Conservation (phyloP, 2,113 vertebrate genomes). For the Tychaedon coryphoeus region DNA sequence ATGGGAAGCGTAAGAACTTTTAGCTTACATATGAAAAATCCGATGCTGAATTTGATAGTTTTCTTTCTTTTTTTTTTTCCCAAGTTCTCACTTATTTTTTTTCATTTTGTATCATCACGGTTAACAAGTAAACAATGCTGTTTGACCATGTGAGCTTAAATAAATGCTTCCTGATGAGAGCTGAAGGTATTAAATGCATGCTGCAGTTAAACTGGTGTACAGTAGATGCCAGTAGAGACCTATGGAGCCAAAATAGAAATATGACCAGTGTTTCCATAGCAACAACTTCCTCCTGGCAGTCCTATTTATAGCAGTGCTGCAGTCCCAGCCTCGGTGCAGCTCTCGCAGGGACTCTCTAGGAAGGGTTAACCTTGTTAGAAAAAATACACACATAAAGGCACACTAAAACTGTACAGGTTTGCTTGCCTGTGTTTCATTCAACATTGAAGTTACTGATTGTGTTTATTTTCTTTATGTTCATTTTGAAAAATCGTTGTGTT, state of each 20-base stretch:
- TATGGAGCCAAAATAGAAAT: conserved; percentile 53
- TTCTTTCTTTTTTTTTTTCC: fast-evolving
- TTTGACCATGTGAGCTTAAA: background rate
- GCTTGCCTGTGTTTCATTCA: background rate
- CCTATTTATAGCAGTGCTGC: conserved; percentile 71
- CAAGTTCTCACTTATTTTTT: background rate
- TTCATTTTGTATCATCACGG: background rate
- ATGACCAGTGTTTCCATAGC: conserved; percentile 54
- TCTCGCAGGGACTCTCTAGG: conserved; percentile 2
- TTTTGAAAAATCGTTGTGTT: background rate
- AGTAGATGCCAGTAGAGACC: conserved; percentile 80
- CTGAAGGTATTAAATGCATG: background rate
- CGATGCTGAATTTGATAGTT: background rate
- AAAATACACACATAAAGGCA: background rate
- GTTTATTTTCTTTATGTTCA: background rate
- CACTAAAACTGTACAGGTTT: background rate
- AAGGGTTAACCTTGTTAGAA: conserved; percentile 19
- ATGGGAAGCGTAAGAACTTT: background rate
- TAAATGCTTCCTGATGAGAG: background rate
- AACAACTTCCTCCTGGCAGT: conserved; percentile 68
- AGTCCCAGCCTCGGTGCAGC: conserved; percentile 24
- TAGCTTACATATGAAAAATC: background rate
- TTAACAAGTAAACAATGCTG: background rate
- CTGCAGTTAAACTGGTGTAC: conserved; percentile 70
- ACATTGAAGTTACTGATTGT: background rate